Evolutionary conservation across 2,797 vertebrate genomes (phyloP).

Genomic region (Peromyscus eremicus): DNA sequence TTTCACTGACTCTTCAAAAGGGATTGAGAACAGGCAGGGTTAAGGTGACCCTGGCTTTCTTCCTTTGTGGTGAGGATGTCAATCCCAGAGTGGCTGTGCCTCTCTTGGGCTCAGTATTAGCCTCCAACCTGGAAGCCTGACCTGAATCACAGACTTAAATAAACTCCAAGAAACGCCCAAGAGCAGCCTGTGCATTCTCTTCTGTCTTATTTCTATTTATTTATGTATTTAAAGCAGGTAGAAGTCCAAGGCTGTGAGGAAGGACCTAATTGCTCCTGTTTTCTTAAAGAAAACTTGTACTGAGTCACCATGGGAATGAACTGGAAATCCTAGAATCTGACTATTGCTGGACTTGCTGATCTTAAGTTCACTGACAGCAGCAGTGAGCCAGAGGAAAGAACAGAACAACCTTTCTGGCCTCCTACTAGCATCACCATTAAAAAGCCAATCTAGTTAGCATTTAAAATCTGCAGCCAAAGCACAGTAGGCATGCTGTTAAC

Average conservation of each 20-base stretch:
- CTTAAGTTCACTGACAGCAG: not conserved
- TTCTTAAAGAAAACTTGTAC: not conserved
- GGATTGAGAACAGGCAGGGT: not conserved
- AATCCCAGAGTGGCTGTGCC: not conserved
- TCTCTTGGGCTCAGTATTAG: not conserved
- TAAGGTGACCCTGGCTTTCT: not conserved
- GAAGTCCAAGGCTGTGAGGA: not conserved
- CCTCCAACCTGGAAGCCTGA: not conserved
- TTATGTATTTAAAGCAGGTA: not conserved
- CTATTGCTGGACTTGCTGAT: not conserved
- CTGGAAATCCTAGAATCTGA: conserved; percentile 2
- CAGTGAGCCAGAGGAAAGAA: not conserved
- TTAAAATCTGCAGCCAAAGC: conserved; percentile 31
- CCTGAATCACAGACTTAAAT: not conserved
- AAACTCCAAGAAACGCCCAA: not conserved
- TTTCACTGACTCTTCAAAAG: conserved; percentile 33
- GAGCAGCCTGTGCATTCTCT: not conserved
- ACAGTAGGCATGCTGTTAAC: not conserved
- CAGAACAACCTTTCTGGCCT: not conserved
- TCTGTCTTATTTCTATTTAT: not conserved
- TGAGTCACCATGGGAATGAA: not conserved
- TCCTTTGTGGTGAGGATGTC: not conserved
- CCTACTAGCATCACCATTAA: not conserved
- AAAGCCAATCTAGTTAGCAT: not conserved
- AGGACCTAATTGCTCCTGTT: not conserved